Conservation (phyloP, 2,113 vertebrate species). For the Cathartes aura region DNA sequence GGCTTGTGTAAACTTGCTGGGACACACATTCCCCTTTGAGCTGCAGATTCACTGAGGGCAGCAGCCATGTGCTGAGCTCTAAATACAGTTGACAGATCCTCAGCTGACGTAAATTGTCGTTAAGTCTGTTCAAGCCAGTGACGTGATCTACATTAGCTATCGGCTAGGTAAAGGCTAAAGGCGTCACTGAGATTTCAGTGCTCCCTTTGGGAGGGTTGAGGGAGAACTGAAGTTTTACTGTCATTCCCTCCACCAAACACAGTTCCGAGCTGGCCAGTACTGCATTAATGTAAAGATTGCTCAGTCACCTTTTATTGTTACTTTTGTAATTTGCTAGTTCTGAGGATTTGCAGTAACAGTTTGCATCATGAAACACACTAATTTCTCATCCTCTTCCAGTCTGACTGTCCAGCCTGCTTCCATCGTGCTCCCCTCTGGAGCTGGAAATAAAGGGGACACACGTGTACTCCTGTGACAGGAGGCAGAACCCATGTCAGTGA, state of each 20-base stretch:
- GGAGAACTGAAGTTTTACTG: background rate
- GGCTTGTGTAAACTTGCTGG: background rate
- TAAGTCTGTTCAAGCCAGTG: background rate
- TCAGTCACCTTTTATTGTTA: background rate
- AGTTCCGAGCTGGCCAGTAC: background rate
- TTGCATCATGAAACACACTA: background rate
- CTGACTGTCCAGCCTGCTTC: background rate
- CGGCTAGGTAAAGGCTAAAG: background rate
- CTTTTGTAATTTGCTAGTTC: background rate
- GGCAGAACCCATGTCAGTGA: background rate
- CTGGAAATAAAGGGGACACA: background rate
- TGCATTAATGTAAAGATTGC: background rate
- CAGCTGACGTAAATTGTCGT: background rate
- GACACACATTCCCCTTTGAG: background rate
- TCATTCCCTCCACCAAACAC: background rate
- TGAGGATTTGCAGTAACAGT: background rate
- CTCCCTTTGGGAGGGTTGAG: background rate
- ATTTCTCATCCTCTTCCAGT: background rate
- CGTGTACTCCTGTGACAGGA: background rate
- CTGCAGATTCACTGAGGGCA: background rate
- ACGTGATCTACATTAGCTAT: slow-evolving; percentile 56
- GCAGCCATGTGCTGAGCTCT: background rate
- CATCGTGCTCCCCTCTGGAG: background rate
- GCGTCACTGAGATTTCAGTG: slow-evolving; percentile 46
- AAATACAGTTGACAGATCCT: background rate